Conservation (phyloP, 1,140 invertebrate genomes). For the Condylostylus longicornis region DNA sequence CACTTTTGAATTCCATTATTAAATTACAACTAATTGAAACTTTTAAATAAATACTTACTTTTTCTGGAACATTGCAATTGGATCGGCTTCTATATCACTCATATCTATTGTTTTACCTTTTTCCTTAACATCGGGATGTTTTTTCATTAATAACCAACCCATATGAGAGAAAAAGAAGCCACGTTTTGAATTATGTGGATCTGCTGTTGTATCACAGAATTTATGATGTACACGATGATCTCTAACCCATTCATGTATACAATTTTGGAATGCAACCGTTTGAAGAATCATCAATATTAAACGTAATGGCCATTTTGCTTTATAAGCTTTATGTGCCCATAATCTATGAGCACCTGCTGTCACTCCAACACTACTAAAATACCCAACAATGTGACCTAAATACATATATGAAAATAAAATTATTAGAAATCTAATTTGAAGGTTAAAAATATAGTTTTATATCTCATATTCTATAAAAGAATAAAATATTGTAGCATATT, state of each 20-base stretch:
- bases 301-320: constrained; percentile 55
- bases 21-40: neutral
- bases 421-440: no score
- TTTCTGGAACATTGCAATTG: constrained; percentile 53
- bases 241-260: constrained; percentile 38
- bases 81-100: constrained; percentile 52
- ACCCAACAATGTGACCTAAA: constrained; percentile 17
- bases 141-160: constrained; percentile 44
- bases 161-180: constrained; percentile 51
- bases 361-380: constrained; percentile 42
- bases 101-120: constrained; percentile 54
- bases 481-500: no score
- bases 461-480: no score
- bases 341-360: constrained; percentile 73
- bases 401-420: neutral
- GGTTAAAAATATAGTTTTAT: no score
- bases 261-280: constrained; percentile 38
- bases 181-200: constrained; percentile 47
- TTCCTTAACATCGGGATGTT: constrained; percentile 44
- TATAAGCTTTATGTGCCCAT: constrained; percentile 71
- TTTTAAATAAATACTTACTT: constrained; percentile 35
- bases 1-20: no score
- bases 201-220: constrained; percentile 49
- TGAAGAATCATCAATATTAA: constrained; percentile 37
- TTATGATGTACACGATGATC: constrained; percentile 51